Conservation (phyloP, 92 coral and sea anemone species). For the Porites rus region DNA sequence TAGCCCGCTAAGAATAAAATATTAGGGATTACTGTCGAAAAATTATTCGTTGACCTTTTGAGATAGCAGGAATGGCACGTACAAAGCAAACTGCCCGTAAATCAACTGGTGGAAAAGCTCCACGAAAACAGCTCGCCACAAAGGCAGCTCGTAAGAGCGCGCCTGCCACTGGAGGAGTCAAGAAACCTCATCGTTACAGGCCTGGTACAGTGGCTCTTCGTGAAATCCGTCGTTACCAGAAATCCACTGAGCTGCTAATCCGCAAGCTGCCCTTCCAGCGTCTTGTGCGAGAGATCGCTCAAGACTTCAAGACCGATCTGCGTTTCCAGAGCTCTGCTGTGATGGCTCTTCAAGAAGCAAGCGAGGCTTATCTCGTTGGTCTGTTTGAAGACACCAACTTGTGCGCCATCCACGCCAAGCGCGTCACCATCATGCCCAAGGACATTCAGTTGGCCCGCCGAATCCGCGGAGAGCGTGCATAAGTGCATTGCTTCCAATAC, state of each 20-base stretch:
- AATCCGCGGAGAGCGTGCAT: conserved; percentile 84
- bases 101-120: conserved; percentile 94
- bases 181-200: conserved; percentile 89
- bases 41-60: no score
- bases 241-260: conserved; percentile 82
- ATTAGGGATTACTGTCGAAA: no score
- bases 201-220: conserved; percentile 90
- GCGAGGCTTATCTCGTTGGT: conserved; percentile 93
- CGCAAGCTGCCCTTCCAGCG: conserved; percentile 90
- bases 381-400: conserved; percentile 93
- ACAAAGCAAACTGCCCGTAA: conserved; percentile 90
- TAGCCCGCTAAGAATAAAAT: no score
- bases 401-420: conserved; percentile 97
- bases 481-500: background rate
- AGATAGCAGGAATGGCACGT: conserved; percentile 63
- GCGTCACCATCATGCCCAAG: conserved; percentile 90
- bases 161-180: conserved; percentile 87
- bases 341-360: conserved; percentile 86
- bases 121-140: conserved; percentile 92
- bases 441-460: conserved; percentile 95
- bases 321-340: conserved; percentile 99
- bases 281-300: conserved; percentile 90
- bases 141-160: conserved; percentile 89
- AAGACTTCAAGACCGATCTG: conserved; percentile 92
- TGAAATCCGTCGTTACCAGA: conserved; percentile 90